Base-by-base conservation (phyloP, 2,888 invertebrate genomes). In the Psococerastis gibbosa region DNA sequence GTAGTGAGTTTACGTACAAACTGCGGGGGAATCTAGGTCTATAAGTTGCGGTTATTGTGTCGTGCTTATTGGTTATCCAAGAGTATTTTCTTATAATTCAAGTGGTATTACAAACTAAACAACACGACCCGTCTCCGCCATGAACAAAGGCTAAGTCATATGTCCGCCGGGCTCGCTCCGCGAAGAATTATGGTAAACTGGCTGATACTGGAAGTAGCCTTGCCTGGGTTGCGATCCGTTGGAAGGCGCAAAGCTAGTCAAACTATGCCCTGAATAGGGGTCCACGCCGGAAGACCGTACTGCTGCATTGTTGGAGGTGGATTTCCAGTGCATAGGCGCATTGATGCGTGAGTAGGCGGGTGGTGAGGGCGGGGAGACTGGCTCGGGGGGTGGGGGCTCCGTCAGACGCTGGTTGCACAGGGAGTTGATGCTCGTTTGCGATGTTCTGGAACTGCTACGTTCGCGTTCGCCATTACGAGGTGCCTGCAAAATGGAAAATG, bases 311-410 rank as follows among this genome's bases (percentile, higher is more conserved):
- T 20, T 38, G n/a, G 33, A 33, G 6, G 17, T 33, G 5, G 38
- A n/a, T 38, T 38, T 38, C 38, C 38, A 38, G 20, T 38, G 38
- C 17, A 22, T 5, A 17, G 38, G 38, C 38, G 38, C 20, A 38
- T 16, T 38, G 9, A 38, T 20, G n/a, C 38, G 17, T 16, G 38
- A 38, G 22, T 38, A 38, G 5, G 22, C 38, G 18, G 38, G 38
- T n/a, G 38, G 38, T 5, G 38, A 22, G 5, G 38, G 38, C 3
- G 38, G 17, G 9, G 38, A 38, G n/a, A 18, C 18, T 5, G 22
- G 17, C 6, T 38, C 38, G 13, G 38, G 38, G 9, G 17, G 38
- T 4, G 38, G 38, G 3, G 38, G 38, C 15, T 38, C 38, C n/a
- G 18, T 18, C 20, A 38, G 20, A n/a, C 38, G 16, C 22, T 38